Evolutionary conservation across 1,140 invertebrate species (phyloP), one percentile per base, ranked within the genome.

Genomic region (Micrasema minimum): DNA sequence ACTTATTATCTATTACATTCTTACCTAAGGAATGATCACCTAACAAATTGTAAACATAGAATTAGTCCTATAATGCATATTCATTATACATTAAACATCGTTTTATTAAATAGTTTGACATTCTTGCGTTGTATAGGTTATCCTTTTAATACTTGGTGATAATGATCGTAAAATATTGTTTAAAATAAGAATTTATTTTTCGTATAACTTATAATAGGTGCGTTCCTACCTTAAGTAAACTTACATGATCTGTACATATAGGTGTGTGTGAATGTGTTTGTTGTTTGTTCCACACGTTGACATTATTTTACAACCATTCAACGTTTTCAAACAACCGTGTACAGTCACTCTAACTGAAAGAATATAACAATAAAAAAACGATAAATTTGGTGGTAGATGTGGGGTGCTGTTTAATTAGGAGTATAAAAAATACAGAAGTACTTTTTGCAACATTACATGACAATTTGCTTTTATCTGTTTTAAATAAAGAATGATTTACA

Each of bases 231-330:
- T 9, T 14, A 7, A 20, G 14, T 48, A 20, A 14, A 48, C 45
- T n/a, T n/a, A 48, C 45, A 14, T 48, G 45, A 48, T 7, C 2
- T 18, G 16, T 48, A 48, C 45, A 14, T 48, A 20, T 48, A 18
- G 16, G 20, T 20, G 20, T 20, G 45, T 48, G 45, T 20, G 45
- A 7, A 43, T n/a, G 16, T 48, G 45, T 48, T 14, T 48, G 45
- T 48, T 9, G 45, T 48, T 14, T 48, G 45, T 48, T 9, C 16
- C 1, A 48, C 20, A 23, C 50, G 11, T 53, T 23, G 50, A 53
- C 23, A 26, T 26, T 53, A 53, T 53, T 53, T 53, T 53, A 53
- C 50, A 53, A 53, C 50, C 22, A 53, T 53, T 53, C 50, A 53
- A 53, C 12, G 20, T 11, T 53, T 45, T 45, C 41, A 45, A 12